Evolutionary conservation across 1,140 invertebrate genomes (phyloP), one percentile per base, ranked within the genome.

Genomic region (Yoshiicerus persimilis): DNA sequence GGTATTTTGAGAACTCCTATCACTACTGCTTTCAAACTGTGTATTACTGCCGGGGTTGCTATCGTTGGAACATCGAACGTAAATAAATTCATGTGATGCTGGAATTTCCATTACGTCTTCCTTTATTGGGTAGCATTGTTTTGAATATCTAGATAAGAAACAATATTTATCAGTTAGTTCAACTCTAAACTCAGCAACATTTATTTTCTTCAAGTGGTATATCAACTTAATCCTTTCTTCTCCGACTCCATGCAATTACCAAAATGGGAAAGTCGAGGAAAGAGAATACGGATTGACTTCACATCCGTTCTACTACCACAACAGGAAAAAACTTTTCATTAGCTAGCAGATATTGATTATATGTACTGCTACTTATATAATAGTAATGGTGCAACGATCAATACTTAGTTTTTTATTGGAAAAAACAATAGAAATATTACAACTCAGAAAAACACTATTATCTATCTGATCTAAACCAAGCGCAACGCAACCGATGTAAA

Each of bases 51-150:
- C 9, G 27, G 84, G 23, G 10, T 62, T n/a, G 23, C 13, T 87
- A 16, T 38, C 27, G 39, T 66, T 87, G 27, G 41, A 36, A 47
- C 89, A 90, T 5, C 66, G 86, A 11, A 90, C 64, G 8, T 87
- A 85, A 39, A 90, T 90, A 41, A 90, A 90, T 77, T 90, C 90
- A 75, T 89, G 86, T 16, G 36, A 32, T 4, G 27, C 47, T 83
- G 88, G 84, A 41, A 90, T 90, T 47, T 62, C 34, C n/a, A 41
- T 87, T 47, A 39, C 75, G 10, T 30, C 13, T 23, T 87, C 62
- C 16, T 70, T 47, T 36, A 90, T 89, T 36, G 83, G 87, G 64
- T 39, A 89, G 75, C 89, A 90, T 27, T 70, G 16, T 20, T 85
- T 89, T 8, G 89, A 90, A 66, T 86, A 87, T 64, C 89, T 90